Base-by-base conservation (phyloP, 2,888 invertebrate species). In the Epinotia nisella region DNA sequence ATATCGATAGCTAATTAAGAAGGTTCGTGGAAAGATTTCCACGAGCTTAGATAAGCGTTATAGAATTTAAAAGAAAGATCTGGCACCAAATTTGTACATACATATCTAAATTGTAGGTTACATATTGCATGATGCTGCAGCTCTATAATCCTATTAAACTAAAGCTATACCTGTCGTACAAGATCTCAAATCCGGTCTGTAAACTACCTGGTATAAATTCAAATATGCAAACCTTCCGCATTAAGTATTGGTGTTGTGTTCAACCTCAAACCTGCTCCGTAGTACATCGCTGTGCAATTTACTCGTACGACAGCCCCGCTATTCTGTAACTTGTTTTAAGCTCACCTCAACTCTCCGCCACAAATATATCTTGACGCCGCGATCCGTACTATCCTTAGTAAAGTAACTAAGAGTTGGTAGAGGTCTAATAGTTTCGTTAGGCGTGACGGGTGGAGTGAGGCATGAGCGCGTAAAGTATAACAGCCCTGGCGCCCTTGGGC, bases 211-310 rank as follows among this genome's bases (percentile, higher is more conserved):
- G n/a, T 49, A 35, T 35, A 35, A 15, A 49, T n/a, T 49, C 49
- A 60, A 45, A 21, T 19, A 61, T 45, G 45, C 61, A 15, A 21
- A 41, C 61, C 61, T 61, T 61, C 61, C 45, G 61, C 41, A 61
- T 61, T 53, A 17, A 53, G 35, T 35, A 35, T 15, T 7, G n/a
- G n/a, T 17, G 15, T n/a, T 9, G n/a, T 29, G 7, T 29, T 29
- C 29, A 7, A 29, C 29, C 39, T 3, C n/a, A 35, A 59, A 59
- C 59, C 59, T 59, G 59, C 9, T n/a, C 7, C 13, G 15, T n/a
- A 24, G 58, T 58, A n/a, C 15, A 21, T 21, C 3, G n/a, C 17
- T 59, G 35, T 39, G 59, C 59, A 59, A n/a, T 35, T 59, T 39
- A 55, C 9, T 4, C 1, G 13, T 45, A 9, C 35, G 35, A 24